Conservation (phyloP, 2,797 vertebrate genomes). For the Pseudochaenichthys georgianus region DNA sequence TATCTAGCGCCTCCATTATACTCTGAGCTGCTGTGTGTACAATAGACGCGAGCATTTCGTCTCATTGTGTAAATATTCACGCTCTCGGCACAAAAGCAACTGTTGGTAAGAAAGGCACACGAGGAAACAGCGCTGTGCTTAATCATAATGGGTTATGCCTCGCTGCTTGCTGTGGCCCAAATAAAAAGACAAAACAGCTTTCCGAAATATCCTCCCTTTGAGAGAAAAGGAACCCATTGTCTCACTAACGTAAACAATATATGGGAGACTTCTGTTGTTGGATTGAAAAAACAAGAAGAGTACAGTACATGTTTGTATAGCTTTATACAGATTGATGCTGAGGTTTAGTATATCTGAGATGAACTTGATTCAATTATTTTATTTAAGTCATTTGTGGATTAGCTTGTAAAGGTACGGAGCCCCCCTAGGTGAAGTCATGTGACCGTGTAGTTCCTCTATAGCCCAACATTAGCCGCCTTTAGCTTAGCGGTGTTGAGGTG, state of each 20-base stretch:
- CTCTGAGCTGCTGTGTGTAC: not conserved
- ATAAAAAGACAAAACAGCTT: slow-evolving; percentile 34
- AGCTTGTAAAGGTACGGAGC: no score
- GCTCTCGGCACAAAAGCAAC: slow-evolving; percentile 29
- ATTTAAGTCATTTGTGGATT: not conserved
- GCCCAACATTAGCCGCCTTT: no score
- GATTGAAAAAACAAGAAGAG: not conserved
- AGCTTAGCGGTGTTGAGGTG: no score
- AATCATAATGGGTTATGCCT: slow-evolving; percentile 24
- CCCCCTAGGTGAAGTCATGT: no score
- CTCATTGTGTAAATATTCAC: slow-evolving; percentile 13
- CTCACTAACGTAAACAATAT: not conserved
- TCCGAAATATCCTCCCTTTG: not conserved
- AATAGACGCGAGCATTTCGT: not conserved
- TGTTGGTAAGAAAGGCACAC: slow-evolving; percentile 6
- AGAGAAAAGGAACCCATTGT: fast-evolving
- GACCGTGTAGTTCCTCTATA: no score
- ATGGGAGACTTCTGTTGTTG: not conserved
- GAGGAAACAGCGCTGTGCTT: slow-evolving; percentile 3
- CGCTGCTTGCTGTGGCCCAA: slow-evolving; percentile 30
- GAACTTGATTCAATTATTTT: no score
- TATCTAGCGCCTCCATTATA: slow-evolving; percentile 13
- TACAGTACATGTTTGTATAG: not conserved
- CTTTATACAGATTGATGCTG: not conserved
- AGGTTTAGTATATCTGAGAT: no score